Evolutionary conservation across 2,113 vertebrate species (phyloP), one percentile per base, ranked within the genome.

Genomic region (Charadrius vociferus): DNA sequence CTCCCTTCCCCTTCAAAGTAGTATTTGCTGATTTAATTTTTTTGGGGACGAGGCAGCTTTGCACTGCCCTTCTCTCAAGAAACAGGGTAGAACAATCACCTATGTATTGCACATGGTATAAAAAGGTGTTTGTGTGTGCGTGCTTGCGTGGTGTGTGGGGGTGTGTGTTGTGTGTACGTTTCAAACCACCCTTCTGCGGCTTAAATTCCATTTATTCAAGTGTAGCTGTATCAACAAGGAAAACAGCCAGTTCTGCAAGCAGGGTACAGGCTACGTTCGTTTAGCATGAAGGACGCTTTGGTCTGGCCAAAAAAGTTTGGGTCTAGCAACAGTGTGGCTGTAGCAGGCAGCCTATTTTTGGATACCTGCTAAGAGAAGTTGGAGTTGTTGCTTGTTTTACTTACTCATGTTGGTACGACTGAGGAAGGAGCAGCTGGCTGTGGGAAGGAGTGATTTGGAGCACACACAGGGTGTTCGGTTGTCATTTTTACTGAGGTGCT

Each of bases 211-310:
- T 79, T 96, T 78, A 36, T 53, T 67, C 56, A 67, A 62, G 80
- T 79, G 81, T 87, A 18, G 85, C 66, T 70, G 36, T 92, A 75
- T 91, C 90, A 95, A 96, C 74, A 94, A 73, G 62, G 82, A 73
- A 73, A 70, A 70, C 12, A 52, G 16, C n/a, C 23, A 30, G 70
- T 61, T 85, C 68, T 88, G 65, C 79, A 73, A 65, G 56, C 2
- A 68, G 27, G 30, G 26, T 65, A 30, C 14, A 26, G 36, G 7
- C 32, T 39, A 9, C 1, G 3, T 66, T 86, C 6, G 0, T 16
- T 78, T 59, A 52, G 12, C 30, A 66, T 45, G 65, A 82, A 88
- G 72, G 63, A 65, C 16, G 23, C 70, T 61, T 37, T 86, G 71
- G 56, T 81, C 70, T 63, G 63, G 27, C 41, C 37, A 55, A 59